Base-by-base conservation (phyloP, 1,140 invertebrate species). In the Venturia canescens region DNA sequence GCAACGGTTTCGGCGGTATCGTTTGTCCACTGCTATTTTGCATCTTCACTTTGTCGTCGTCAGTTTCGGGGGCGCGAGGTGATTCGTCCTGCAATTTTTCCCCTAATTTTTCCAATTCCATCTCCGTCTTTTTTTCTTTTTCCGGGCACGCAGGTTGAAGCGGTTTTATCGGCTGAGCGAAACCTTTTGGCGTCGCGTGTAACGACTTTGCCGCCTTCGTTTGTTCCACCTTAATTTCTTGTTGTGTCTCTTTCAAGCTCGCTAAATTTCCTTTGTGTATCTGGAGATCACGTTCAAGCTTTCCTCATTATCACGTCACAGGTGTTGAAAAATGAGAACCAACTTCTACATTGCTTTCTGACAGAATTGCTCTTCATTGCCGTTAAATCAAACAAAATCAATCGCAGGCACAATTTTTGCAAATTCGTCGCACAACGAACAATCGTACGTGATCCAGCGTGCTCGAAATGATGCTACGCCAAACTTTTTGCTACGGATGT, bases 1-100 rank as follows among this genome's bases (percentile, higher is more conserved):
- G 96, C 88, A 97, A 90, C 13, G 96, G 96, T 86, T 96, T 96
- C 0, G 96, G 96, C 11, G 95, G 95, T 23, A 94, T 89, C 0
- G 88, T 80, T 75, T 89, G 85, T 29, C 87, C 79, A 6, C 60
- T 57, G 21, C 21, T 90, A 70, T 92, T 92, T 26, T 88, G 90
- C 53, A 91, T 86, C 63, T 91, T 92, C 1, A 60, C 79, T 66
- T 89, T 89, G 6, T 91, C 88, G 29, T 92, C 72, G 53, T 76
- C 72, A 7, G 72, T 76, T 38, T 76, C 72, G 27, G 72, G 26
- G 1, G 26, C 72, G 2, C 72, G 50, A 1, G 72, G 72, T 53
- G 72, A 76, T 34, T 77, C 75, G 9, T 76, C 74, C 74, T 21
- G n/a, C 53, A 53, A 23, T 34, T 78, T 80, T n/a, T 83, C 74